phyloP scores from a whole-genome alignment of 2,888 invertebrate species.

The Lasioglossum pauxillum region DNA sequence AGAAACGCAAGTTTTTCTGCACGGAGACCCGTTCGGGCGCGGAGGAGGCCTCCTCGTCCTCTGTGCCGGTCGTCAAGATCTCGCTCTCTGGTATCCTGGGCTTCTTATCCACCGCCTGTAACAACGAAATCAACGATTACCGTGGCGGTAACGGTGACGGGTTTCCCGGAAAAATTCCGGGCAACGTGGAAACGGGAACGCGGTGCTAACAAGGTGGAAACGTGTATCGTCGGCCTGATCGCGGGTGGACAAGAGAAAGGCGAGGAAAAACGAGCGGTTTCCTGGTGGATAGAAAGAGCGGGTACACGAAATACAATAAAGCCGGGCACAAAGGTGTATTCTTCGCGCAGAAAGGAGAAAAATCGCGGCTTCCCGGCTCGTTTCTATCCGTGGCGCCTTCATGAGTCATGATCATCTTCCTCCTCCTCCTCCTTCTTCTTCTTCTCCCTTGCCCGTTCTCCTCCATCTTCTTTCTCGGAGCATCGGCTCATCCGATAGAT shows the following conservation, averaged over 20 bases:
- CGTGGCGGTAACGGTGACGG: neutral
- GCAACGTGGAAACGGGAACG: neutral
- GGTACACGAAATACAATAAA: constrained; percentile 37
- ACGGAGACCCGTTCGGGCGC: constrained; percentile 81
- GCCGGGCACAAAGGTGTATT: constrained; percentile 67
- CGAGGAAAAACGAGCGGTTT: constrained; percentile 2
- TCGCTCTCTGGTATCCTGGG: constrained; percentile 82
- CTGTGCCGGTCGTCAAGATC: constrained; percentile 85
- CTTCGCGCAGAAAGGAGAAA: constrained; percentile 68
- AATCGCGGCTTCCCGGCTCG: constrained; percentile 59
- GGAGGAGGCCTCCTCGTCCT: constrained; percentile 85
- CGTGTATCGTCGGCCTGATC: constrained; percentile 25
- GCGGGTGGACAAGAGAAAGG: neutral
- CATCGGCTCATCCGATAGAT: constrained; percentile 74
- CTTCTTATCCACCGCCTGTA: constrained; percentile 81
- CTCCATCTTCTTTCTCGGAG: neutral
- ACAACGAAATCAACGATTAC: constrained; percentile 38
- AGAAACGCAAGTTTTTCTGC: constrained; percentile 91
- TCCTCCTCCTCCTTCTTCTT: constrained; percentile 44
- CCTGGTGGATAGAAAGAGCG: neutral
- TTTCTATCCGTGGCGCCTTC: constrained; percentile 69
- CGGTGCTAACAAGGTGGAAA: neutral
- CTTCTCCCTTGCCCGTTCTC: neutral
- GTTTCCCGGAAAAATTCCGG: constrained; percentile 4
- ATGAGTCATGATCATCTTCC: constrained; percentile 73